Evolutionary conservation across 2,113 vertebrate species (phyloP).

Genomic region (Hystrix brachyura): DNA sequence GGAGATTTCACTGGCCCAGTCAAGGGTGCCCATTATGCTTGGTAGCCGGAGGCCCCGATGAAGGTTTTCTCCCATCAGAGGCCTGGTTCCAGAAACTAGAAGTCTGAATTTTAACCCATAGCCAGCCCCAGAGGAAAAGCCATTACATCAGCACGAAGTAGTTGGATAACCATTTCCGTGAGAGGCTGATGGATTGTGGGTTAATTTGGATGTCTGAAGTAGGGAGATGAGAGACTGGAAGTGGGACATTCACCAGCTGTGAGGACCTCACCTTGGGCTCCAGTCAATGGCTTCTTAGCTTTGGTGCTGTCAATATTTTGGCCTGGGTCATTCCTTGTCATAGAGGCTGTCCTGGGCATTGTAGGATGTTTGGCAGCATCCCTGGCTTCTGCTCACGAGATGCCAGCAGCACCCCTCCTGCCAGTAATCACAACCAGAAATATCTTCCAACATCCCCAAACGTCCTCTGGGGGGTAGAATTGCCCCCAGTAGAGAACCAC

Average conservation of each 20-base stretch:
- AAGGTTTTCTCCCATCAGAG: neutral
- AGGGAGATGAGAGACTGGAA: neutral
- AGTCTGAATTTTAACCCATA: neutral
- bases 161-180: neutral
- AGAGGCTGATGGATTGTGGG: neutral
- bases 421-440: neutral
- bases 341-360: neutral
- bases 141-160: neutral
- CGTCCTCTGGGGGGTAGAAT: neutral
- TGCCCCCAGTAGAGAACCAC: neutral
- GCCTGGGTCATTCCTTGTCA: neutral
- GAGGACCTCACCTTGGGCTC: neutral
- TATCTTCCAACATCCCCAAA: neutral
- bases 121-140: neutral
- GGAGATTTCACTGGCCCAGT: neutral
- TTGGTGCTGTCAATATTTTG: neutral
- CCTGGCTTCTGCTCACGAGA: neutral
- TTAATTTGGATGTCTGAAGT: neutral
- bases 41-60: neutral
- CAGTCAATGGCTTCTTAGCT: neutral
- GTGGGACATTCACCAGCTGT: too few species aligned
- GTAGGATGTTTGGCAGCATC: neutral
- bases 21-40: neutral
- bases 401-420: neutral
- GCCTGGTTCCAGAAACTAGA: neutral